Evolutionary conservation across 2,888 invertebrate genomes (phyloP), one percentile per base, ranked within the genome.

Genomic region (Silvanus unidentatus): DNA sequence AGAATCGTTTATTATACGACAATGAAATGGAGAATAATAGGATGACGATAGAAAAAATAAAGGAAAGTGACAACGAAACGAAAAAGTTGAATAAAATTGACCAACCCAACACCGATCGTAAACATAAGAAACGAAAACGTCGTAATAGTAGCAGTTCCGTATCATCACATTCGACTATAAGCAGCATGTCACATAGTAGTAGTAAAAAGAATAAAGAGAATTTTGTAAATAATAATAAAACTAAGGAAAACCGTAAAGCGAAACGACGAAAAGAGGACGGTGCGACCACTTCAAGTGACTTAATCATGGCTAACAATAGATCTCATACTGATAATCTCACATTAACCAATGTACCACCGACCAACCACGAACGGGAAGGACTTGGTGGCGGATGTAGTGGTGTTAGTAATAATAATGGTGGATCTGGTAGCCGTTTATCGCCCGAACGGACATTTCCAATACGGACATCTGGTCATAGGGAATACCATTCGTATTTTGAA

Each of bases 401-500:
- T n/a, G n/a, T n/a, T n/a, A n/a, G n/a, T n/a, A n/a, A n/a, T n/a
- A n/a, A n/a, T n/a, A n/a, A n/a, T n/a, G n/a, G n/a, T n/a, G n/a
- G n/a, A n/a, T n/a, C n/a, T n/a, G n/a, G n/a, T n/a, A n/a, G n/a
- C n/a, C 32, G 32, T 12, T 32, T 32, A 12, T 4, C 32, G 13
- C 32, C 11, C n/a, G n/a, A n/a, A 32, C 32, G 22, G 22, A 22
- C 3, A 22, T 22, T 22, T 5, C 8, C 22, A 8, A 22, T 22
- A 8, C 22, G 22, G 8, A 3, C 22, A 8, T 22, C 22, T 5
- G 10, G 6, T 3, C n/a, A 56, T 32, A 60, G 68, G 43, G 67
- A 67, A 53, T 86, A 82, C 73, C 83, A 80, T 73, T 85, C 85
- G 34, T 85, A 86, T 73, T 84, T 85, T 70, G 84, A 85, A 64